These are phyloP conservation scores for Diplosoma virens DNA, from an alignment of 23 tunicate genomes.

Conservation along the genomic window DNA sequence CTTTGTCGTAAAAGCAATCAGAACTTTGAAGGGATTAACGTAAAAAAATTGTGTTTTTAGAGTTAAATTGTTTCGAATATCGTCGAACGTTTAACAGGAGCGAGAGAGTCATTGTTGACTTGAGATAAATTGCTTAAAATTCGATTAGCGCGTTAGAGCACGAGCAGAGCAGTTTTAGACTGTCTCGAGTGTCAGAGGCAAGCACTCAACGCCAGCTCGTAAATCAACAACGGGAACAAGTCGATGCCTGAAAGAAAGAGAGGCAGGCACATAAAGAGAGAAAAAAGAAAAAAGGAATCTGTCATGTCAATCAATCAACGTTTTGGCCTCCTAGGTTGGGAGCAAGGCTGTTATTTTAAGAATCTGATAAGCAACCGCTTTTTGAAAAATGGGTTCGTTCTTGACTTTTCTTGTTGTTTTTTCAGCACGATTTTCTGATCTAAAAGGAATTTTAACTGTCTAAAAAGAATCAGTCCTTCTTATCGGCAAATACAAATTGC, in stretches of 20 bases:
- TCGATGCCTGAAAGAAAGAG: constrained; percentile 34
- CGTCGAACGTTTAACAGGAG: too few relatives aligned
- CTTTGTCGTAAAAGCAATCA: too few relatives aligned
- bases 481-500: too few relatives aligned
- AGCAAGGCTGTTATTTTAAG: constrained; percentile 46
- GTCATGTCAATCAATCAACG: constrained; percentile 66
- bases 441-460: too few relatives aligned
- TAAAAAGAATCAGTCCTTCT: too few relatives aligned
- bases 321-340: constrained; percentile 31
- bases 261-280: background rate
- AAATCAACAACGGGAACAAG: constrained; percentile 26
- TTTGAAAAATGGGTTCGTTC: too few relatives aligned
- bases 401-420: too few relatives aligned
- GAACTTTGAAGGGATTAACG: too few relatives aligned
- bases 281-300: background rate
- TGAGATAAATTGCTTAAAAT: constrained; percentile 41
- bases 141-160: constrained; percentile 36
- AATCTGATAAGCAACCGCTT: constrained; percentile 37
- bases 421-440: too few relatives aligned
- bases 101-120: background rate
- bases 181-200: constrained; percentile 59
- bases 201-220: constrained; percentile 10
- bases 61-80: too few relatives aligned
- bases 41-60: too few relatives aligned
- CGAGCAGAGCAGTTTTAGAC: constrained; percentile 55